These are phyloP conservation scores for Colletes latitarsis DNA, from an alignment of 1,140 invertebrate species.

Conservation along the genomic window DNA sequence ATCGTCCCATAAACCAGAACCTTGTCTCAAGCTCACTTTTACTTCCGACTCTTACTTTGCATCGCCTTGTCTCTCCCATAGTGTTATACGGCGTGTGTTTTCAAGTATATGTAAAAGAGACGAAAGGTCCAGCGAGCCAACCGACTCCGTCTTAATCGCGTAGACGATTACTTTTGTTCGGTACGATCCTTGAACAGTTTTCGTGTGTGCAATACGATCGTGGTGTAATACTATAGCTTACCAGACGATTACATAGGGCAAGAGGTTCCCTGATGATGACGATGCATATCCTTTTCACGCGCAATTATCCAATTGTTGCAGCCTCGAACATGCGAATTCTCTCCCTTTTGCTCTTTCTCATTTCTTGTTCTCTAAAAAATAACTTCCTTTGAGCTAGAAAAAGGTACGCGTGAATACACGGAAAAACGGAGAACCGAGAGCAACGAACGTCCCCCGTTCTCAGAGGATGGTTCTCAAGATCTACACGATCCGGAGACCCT, in stretches of 20 bases:
- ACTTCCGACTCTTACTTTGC: too few relatives aligned
- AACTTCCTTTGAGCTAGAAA: slow-evolving; percentile 36
- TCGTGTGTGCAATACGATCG: slow-evolving; percentile 20
- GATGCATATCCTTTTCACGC: slow-evolving; percentile 17
- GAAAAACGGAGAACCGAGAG: not conserved
- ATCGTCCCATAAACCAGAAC: too few relatives aligned
- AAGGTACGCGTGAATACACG: slow-evolving; percentile 12
- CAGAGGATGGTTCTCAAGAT: not conserved
- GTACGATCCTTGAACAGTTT: slow-evolving; percentile 31
- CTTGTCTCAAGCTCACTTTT: too few relatives aligned
- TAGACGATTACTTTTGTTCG: slow-evolving; percentile 57
- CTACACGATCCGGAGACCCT: slow-evolving; percentile 1
- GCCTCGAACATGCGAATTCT: not conserved
- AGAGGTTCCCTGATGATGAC: slow-evolving; percentile 6
- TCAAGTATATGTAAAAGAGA: too few relatives aligned
- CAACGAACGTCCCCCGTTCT: not conserved
- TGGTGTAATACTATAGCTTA: slow-evolving; percentile 29
- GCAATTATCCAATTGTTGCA: slow-evolving; percentile 41
- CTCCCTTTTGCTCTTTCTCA: not conserved
- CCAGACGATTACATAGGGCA: slow-evolving; percentile 35
- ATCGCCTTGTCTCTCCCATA: too few relatives aligned
- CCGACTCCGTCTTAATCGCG: not conserved
- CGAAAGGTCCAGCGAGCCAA: not conserved
- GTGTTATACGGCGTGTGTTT: too few relatives aligned
- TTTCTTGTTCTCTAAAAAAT: slow-evolving; percentile 32